These are phyloP conservation scores for Plutella xylostella DNA, from an alignment of 2,888 invertebrate genomes.

Conservation along the genomic window DNA sequence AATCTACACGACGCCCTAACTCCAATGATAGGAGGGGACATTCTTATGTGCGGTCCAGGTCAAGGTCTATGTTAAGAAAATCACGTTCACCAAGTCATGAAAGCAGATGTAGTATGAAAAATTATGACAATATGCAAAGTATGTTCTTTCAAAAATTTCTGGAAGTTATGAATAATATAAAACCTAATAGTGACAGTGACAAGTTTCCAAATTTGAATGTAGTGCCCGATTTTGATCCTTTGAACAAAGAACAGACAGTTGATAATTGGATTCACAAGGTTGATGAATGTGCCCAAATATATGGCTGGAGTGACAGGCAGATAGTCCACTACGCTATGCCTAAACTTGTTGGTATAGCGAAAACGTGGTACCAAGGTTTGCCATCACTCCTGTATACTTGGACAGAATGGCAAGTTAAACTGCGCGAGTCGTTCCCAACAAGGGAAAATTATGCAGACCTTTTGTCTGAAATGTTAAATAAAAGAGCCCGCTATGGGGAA, in stretches of 20 bases:
- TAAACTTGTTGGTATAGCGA: constrained; percentile 8
- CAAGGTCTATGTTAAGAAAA: no score
- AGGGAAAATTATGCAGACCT: constrained; percentile 15
- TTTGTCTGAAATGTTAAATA: constrained; percentile 16
- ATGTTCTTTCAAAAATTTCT: no score
- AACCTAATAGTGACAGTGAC: not conserved
- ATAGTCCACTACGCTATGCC: constrained; percentile 12
- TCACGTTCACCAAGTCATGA: no score
- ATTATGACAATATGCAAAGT: no score
- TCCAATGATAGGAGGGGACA: no score
- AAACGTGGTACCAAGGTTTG: constrained; percentile 13
- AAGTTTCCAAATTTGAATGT: constrained; percentile 8
- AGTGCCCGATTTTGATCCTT: constrained; percentile 15
- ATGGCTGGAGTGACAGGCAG: constrained; percentile 8
- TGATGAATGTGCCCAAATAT: constrained; percentile 10
- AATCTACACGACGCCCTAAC: no score
- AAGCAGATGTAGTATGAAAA: no score
- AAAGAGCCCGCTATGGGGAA: constrained; percentile 10
- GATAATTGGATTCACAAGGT: constrained; percentile 14
- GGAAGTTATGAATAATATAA: no score
- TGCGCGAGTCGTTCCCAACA: constrained; percentile 10
- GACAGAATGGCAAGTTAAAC: constrained; percentile 11
- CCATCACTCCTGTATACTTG: no score
- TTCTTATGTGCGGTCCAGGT: no score
- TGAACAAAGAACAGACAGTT: constrained; percentile 11